Evolutionary conservation across 1,140 invertebrate genomes (phyloP), one percentile per base, ranked within the genome.

Genomic region (Trichonephila clavata): DNA sequence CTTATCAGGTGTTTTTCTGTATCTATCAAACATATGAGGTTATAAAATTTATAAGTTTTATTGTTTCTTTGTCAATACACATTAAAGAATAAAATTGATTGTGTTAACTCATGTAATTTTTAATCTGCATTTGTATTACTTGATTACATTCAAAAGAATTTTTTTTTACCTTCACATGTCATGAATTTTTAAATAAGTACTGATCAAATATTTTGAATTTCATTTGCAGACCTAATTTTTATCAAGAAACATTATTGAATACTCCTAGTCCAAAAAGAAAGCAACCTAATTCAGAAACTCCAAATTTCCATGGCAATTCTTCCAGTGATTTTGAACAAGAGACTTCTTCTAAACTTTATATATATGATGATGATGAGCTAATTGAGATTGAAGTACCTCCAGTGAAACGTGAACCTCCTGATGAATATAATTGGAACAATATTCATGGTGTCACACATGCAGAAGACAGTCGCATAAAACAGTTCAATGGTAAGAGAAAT

Each of bases 171-270:
- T 50, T 5, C 10, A 50, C 10, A 50, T 50, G 10, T 10, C 10
- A 7, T 0, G 8, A 50, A 50, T 50, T 5, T 50, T 50, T 50
- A 10, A 10, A 50, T 10, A 50, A 50, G 1, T 50, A 7, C 10
- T 50, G 10, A 50, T 50, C 7, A 50, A 50, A 10, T 50, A 10
- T 50, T 10, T 10, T 0, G 1, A 50, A 50, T 50, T 50, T 50
- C 50, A 50, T 68, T 86, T 63, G 1, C 59, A 94, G 93, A 43
- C 93, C 88, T 27, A 94, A 94, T 43, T 94, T 94, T 61, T 94
- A 94, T 50, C 71, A 86, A 43, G 93, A 94, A 83, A 94, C 93
- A 21, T 83, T 93, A 32, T 50, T 81, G 24, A 91, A 71, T 18
- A 27, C 68, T 14, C 68, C 92, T 21, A 86, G 61, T 60, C 89